Base-by-base conservation (phyloP, 2,888 invertebrate species). In the Pandemis heparana region DNA sequence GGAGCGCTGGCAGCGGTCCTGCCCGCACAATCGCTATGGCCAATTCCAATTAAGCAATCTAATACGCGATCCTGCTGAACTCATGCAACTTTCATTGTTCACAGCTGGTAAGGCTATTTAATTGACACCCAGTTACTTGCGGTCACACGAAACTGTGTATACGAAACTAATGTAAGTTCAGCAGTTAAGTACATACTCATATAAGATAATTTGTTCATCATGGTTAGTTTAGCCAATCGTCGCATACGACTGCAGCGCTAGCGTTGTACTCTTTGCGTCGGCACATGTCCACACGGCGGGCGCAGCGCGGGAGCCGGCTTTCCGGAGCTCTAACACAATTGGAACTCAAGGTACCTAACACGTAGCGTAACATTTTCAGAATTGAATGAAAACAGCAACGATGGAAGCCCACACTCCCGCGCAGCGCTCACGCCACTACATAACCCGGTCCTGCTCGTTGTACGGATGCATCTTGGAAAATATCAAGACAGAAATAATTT, bases 401-500 rank as follows among this genome's bases (percentile, higher is more conserved):
- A 12, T 23, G 56, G 79, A 79, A 81, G 81, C 82, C 78, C 84
- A 79, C 80, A 78, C 81, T 80, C 77, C 82, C 83, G 79, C 85
- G 82, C 80, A 79, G 75, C 77, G 83, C 83, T 81, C 81, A 78
- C 80, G 83, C 78, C 78, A 81, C 85, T 83, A 87, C 84, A 84
- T 85, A 89, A 89, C 83, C 86, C 87, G 87, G 82, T 84, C 85
- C 86, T 85, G 82, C 87, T 88, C 89, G 86, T 89, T 89, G 88
- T 88, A 87, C 85, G 85, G 85, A 85, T 84, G 87, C 84, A 85
- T 85, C 82, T 88, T 85, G 85, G 89, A 92, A 92, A 92, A 92
- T 93, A 92, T 89, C 92, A 92, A 94, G 91, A 92, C 93, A 92
- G 93, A 94, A 94, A 92, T 92, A 93, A 94, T 93, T 93, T 92